These are phyloP conservation scores for Drosophila seguyi DNA, from an alignment of 1,140 invertebrate species.

Conservation along the genomic window DNA sequence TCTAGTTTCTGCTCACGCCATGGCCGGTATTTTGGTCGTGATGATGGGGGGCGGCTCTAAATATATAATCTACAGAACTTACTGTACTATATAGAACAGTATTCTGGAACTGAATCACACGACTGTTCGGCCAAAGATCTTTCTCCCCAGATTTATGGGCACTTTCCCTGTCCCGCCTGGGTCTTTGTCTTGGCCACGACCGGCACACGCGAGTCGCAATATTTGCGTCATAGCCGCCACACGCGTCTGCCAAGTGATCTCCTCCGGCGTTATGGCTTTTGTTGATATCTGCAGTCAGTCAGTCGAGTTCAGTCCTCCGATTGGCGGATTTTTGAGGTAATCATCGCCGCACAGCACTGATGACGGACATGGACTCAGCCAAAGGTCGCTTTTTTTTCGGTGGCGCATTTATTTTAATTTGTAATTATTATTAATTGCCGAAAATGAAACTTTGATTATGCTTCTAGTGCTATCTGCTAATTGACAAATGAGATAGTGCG, in stretches of 20 bases:
- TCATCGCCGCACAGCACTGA: conserved; percentile 4
- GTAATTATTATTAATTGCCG: conserved; percentile 42
- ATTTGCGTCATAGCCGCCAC: conserved; percentile 68
- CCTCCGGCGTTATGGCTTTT: conserved; percentile 40
- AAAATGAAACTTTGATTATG: conserved; percentile 6
- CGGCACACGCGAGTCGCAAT: conserved; percentile 57
- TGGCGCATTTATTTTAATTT: conserved; percentile 48
- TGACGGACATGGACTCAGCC: conserved; percentile 20
- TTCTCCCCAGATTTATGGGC: conserved; percentile 34
- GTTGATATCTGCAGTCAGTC: conserved; percentile 56
- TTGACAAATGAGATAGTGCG: conserved; percentile 21
- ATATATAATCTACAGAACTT: conserved; percentile 15
- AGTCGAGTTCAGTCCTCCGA: conserved; percentile 38
- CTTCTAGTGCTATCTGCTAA: conserved; percentile 9
- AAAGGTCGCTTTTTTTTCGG: conserved; percentile 19
- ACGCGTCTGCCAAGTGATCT: conserved; percentile 77
- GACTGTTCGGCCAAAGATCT: neutral
- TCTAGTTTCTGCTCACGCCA: conserved; percentile 37
- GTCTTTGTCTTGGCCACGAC: conserved; percentile 10
- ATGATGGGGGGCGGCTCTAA: conserved; percentile 21
- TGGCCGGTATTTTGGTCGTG: conserved; percentile 26
- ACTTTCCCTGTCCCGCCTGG: conserved; percentile 2
- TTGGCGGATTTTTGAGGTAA: conserved; percentile 9
- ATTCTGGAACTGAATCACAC: conserved; percentile 43
- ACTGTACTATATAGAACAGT: neutral